A percentile compares a stretch with the other conserved stretches of the same genome.
phyloP scores from a whole-genome alignment of 2,888 invertebrate species.

The Tetheella fluctuosa region DNA sequence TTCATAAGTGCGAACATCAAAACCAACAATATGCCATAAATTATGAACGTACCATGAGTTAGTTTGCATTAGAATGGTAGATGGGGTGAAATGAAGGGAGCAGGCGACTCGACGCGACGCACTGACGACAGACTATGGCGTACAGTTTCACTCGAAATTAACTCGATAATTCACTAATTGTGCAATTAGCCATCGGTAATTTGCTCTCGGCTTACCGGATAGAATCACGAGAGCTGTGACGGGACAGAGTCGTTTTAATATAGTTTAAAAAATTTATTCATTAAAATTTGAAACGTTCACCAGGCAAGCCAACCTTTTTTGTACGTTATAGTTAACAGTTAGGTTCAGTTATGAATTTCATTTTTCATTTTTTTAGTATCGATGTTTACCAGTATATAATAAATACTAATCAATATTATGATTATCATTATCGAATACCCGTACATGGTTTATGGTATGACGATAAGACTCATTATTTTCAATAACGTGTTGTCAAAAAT shows the following conservation, averaged over 20 bases:
- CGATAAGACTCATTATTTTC: slow-evolving; percentile 66
- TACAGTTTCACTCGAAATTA: slow-evolving; percentile 78
- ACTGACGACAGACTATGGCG: slow-evolving; percentile 42
- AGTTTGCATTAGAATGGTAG: slow-evolving; percentile 73
- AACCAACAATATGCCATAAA: slow-evolving; percentile 67
- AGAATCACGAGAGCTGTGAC: slow-evolving; percentile 22
- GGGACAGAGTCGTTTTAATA: slow-evolving; percentile 15
- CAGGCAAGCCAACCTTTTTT: no score
- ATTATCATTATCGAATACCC: slow-evolving; percentile 35
- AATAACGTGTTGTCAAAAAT: slow-evolving; percentile 77
- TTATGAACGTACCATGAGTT: slow-evolving; percentile 59
- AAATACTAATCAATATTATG: slow-evolving; percentile 38
- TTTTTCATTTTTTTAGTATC: not conserved
- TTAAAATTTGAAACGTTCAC: no score
- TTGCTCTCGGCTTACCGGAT: slow-evolving; percentile 63
- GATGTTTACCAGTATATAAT: slow-evolving; percentile 14
- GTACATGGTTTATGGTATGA: slow-evolving; percentile 25
- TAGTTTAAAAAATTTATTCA: not conserved
- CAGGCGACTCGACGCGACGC: slow-evolving; percentile 34
- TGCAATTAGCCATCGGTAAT: slow-evolving; percentile 75
- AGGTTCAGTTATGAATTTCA: no score
- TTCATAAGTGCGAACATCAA: slow-evolving; percentile 40
- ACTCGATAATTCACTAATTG: slow-evolving; percentile 80
- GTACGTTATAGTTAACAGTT: no score
- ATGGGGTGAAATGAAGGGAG: slow-evolving; percentile 33